Evolutionary conservation across 2,113 vertebrate genomes (phyloP).

Genomic region (Corythoichthys intestinalis): DNA sequence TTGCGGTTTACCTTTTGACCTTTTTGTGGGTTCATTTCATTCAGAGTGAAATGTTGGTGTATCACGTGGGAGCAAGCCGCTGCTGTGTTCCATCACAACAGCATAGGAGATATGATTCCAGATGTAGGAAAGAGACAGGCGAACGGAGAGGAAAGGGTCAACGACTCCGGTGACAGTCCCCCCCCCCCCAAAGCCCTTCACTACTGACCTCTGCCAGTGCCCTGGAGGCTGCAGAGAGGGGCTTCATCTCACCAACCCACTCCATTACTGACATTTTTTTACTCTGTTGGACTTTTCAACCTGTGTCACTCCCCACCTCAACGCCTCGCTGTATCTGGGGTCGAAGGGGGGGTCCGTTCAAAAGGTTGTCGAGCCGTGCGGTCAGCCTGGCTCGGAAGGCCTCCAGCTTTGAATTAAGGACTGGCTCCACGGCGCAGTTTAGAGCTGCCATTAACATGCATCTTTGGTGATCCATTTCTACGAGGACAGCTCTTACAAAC

Average conservation of each 20-base stretch:
- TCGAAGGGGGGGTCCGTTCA: conserved; percentile 58
- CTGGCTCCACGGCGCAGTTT: conserved; percentile 31
- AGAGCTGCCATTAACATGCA: conserved; percentile 1
- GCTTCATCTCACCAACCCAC: conserved; percentile 30
- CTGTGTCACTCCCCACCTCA: conserved; percentile 36
- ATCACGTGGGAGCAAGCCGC: conserved; percentile 39
- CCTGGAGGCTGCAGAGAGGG: conserved; percentile 37
- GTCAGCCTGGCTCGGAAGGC: conserved; percentile 37
- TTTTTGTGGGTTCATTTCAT: conserved; percentile 35
- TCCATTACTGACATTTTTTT: conserved; percentile 21
- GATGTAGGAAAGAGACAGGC: conserved; percentile 31
- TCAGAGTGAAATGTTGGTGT: conserved; percentile 15
- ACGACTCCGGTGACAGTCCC: conserved; percentile 15
- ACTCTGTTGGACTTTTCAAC: conserved; percentile 26
- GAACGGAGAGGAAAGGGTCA: conserved; percentile 29
- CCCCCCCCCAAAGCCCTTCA: not conserved
- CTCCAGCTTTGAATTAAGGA: conserved; percentile 60
- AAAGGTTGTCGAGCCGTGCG: conserved; percentile 46
- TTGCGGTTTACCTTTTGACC: conserved; percentile 30
- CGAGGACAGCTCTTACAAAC: not conserved
- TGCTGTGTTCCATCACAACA: conserved; percentile 30
- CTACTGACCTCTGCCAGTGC: conserved; percentile 44
- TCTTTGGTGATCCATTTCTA: conserved; percentile 3
- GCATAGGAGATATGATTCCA: conserved; percentile 25
- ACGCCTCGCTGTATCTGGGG: conserved; percentile 36